Percentiles rank a stretch among this genome's conserved stretches.
Evolutionary conservation across 2,888 invertebrate genomes (phyloP).

Genomic region (Crocallis elinguaria): DNA sequence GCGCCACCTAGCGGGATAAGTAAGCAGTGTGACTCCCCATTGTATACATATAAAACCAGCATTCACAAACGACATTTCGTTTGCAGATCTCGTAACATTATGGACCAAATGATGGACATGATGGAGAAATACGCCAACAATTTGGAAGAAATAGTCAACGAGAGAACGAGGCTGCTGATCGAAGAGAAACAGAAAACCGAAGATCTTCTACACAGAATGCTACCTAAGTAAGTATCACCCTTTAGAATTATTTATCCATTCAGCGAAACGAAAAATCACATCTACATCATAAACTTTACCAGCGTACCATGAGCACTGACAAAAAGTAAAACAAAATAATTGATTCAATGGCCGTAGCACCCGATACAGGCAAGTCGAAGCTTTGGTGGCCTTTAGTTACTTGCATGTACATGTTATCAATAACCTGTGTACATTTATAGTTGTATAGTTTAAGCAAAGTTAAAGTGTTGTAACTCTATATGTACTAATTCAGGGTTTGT

Average conservation of each 20-base stretch:
- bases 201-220: conserved; percentile 96
- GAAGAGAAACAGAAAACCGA: conserved; percentile 97
- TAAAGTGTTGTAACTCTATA: conserved; percentile 38
- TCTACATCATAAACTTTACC: background rate
- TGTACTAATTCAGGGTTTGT: conserved; percentile 61
- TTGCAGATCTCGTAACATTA: conserved; percentile 92
- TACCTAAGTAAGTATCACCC: conserved; percentile 89
- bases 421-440: conserved; percentile 53
- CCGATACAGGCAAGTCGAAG: conserved; percentile 38
- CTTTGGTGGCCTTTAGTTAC: conserved; percentile 46
- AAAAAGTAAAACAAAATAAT: background rate
- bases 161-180: conserved; percentile 93
- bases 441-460: conserved; percentile 47
- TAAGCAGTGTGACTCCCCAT: no score
- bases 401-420: conserved; percentile 62
- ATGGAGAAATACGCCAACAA: conserved; percentile 98
- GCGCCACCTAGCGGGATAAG: no score
- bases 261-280: conserved; percentile 1
- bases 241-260: conserved; percentile 1
- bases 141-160: conserved; percentile 96
- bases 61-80: conserved; percentile 1
- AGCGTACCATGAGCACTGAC: conserved; percentile 9
- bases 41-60: no score
- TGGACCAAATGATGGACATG: conserved; percentile 99
- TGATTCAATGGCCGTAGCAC: conserved; percentile 6